phyloP scores from a whole-genome alignment of 2,113 vertebrate species.

The Mus spicilegus region DNA sequence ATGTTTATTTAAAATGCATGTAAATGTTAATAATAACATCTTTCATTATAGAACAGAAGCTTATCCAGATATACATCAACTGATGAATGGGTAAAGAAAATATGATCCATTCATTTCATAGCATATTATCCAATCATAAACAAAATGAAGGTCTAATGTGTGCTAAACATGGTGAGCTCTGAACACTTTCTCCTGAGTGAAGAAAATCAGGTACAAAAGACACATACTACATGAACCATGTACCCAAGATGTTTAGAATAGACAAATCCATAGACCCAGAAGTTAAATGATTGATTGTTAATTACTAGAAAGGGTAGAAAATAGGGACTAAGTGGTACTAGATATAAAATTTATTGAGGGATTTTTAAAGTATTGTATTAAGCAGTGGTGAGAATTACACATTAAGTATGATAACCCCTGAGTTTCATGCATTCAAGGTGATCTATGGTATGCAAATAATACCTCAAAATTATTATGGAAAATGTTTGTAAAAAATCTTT shows the following conservation, averaged over 20 bases:
- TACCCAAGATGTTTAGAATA: not conserved
- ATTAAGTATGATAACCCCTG: not conserved
- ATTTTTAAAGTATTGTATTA: not conserved
- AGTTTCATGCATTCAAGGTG: not conserved
- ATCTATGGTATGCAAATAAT: not conserved
- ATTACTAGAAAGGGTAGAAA: not conserved
- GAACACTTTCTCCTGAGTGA: not conserved
- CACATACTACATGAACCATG: not conserved
- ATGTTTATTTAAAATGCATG: not conserved
- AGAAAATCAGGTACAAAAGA: not conserved
- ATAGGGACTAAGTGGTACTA: not conserved
- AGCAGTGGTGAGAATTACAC: not conserved
- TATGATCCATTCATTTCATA: not conserved
- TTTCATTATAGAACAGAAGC: not conserved
- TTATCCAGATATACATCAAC: not conserved
- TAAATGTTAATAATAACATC: not conserved
- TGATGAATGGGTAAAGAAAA: not conserved
- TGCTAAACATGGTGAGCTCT: not conserved
- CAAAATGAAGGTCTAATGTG: not conserved
- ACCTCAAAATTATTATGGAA: not conserved
- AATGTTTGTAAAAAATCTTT: not conserved
- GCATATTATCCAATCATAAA: not conserved
- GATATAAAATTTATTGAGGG: not conserved
- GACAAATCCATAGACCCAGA: not conserved
- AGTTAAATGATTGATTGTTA: not conserved